Conservation (phyloP, 2,888 invertebrate species). For the Lepidochitona cinerea region DNA sequence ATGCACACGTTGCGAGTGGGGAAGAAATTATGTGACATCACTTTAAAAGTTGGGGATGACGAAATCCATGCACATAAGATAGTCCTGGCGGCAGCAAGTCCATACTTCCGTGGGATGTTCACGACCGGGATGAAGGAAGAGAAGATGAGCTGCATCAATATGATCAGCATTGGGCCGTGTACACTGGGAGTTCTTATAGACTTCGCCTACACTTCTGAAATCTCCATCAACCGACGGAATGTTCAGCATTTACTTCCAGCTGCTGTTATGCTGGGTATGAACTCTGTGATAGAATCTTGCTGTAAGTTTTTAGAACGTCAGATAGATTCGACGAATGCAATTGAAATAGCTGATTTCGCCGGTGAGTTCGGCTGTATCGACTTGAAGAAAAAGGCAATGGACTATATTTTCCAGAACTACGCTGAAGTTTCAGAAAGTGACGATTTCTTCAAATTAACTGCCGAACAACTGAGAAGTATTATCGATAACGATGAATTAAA, state of each 20-base stretch:
- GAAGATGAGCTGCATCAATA: conserved; percentile 80
- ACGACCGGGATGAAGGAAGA: conserved; percentile 89
- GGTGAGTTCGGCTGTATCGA: conserved; percentile 89
- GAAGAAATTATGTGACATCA: conserved; percentile 84
- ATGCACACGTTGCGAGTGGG: conserved; percentile 92
- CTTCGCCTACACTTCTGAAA: conserved; percentile 92
- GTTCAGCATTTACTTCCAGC: conserved; percentile 91
- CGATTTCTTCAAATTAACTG: conserved; percentile 86
- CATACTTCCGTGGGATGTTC: conserved; percentile 95
- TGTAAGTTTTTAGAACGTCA: conserved; percentile 91
- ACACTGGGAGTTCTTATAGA: conserved; percentile 88
- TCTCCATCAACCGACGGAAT: conserved; percentile 88
- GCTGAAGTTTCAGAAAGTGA: conserved; percentile 84
- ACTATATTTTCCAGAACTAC: conserved; percentile 47
- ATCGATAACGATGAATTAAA: conserved; percentile 90
- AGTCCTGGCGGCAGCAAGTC: conserved; percentile 87
- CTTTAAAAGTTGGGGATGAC: conserved; percentile 83
- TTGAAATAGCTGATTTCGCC: conserved; percentile 91
- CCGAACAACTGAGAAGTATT: conserved; percentile 83
- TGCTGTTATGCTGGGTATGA: conserved; percentile 91
- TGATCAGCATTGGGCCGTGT: conserved; percentile 74
- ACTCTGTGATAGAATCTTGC: conserved; percentile 76
- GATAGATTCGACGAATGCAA: conserved; percentile 90
- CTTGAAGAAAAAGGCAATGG: conserved; percentile 73
- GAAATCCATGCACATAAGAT: conserved; percentile 89